Evolutionary conservation across 2,888 invertebrate genomes (phyloP).

Genomic region (Drosophila antonietae): DNA sequence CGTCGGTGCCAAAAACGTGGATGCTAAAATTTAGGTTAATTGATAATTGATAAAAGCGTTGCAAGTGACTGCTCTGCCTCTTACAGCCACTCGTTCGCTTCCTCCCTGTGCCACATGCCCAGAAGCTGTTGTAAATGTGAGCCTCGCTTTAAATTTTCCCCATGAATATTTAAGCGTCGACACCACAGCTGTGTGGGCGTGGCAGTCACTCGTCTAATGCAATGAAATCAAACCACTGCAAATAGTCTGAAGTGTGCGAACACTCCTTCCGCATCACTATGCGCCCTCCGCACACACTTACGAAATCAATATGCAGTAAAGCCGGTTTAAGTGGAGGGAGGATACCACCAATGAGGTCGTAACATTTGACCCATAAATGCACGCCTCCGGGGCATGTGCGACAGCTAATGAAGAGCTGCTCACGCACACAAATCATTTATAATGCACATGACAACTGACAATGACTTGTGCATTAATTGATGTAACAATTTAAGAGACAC

Average conservation of each 20-base stretch:
- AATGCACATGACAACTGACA: conserved; percentile 75
- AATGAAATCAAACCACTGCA: conserved; percentile 71
- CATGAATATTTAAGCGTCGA: conserved; percentile 62
- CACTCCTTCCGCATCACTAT: not conserved
- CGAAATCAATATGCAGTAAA: conserved; percentile 60
- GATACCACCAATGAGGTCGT: conserved; percentile 66
- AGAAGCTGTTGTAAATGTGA: conserved; percentile 21
- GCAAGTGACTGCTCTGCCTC: conserved; percentile 22
- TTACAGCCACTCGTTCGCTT: conserved; percentile 6
- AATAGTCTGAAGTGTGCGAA: conserved; percentile 62
- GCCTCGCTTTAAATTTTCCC: conserved; percentile 51
- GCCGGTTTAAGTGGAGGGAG: not conserved
- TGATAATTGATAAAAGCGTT: conserved; percentile 78
- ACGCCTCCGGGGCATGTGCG: conserved; percentile 34
- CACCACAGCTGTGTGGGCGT: conserved; percentile 28
- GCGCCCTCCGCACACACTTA: conserved; percentile 6
- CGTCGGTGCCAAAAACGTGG: conserved; percentile 74
- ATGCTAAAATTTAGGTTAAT: conserved; percentile 76
- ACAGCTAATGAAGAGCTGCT: conserved; percentile 67
- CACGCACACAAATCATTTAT: conserved; percentile 74
- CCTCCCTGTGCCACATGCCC: not conserved
- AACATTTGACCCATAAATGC: conserved; percentile 73
- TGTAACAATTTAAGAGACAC: conserved; percentile 65
- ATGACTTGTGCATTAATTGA: conserved; percentile 77
- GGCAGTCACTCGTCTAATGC: conserved; percentile 55